These are phyloP conservation scores for Margaritifera margaritifera DNA, from an alignment of 2,888 invertebrate species.

Conservation along the genomic window DNA sequence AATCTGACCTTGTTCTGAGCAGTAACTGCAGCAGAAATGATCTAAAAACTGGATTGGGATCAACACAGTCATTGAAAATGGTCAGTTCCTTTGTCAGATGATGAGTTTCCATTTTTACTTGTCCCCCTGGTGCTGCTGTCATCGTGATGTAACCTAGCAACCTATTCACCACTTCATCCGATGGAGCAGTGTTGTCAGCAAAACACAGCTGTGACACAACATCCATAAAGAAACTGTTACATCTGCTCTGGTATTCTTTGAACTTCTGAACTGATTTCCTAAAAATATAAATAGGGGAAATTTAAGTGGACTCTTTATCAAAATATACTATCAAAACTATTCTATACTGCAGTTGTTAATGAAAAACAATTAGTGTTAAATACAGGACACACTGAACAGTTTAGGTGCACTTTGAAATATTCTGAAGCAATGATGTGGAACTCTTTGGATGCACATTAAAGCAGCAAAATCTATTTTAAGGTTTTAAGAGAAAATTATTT, in stretches of 20 bases:
- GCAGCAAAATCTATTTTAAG: too few relatives aligned
- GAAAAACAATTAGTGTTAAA: too few relatives aligned
- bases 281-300: not conserved
- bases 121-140: slow-evolving; percentile 3
- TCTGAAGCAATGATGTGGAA: too few relatives aligned
- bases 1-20: slow-evolving; percentile 50
- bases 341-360: too few relatives aligned
- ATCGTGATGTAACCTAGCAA: slow-evolving; percentile 33
- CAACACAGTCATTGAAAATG: slow-evolving; percentile 56
- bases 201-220: slow-evolving; percentile 45
- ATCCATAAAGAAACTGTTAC: slow-evolving; percentile 44
- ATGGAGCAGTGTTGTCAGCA: slow-evolving; percentile 26
- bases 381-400: too few relatives aligned
- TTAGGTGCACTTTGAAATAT: too few relatives aligned
- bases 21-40: slow-evolving; percentile 62
- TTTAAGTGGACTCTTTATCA: too few relatives aligned
- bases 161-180: slow-evolving; percentile 27
- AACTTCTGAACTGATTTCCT: slow-evolving; percentile 21
- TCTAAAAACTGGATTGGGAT: slow-evolving; percentile 63
- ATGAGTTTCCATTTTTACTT: not conserved
- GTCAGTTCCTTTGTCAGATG: slow-evolving; percentile 50
- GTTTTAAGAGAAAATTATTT: too few relatives aligned
- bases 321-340: too few relatives aligned
- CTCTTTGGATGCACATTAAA: too few relatives aligned
- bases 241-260: slow-evolving; percentile 25